A percentile compares a stretch with the other conserved stretches of the same genome.
phyloP scores from a whole-genome alignment of 1,140 invertebrate genomes.

The Bombus waltoni region DNA sequence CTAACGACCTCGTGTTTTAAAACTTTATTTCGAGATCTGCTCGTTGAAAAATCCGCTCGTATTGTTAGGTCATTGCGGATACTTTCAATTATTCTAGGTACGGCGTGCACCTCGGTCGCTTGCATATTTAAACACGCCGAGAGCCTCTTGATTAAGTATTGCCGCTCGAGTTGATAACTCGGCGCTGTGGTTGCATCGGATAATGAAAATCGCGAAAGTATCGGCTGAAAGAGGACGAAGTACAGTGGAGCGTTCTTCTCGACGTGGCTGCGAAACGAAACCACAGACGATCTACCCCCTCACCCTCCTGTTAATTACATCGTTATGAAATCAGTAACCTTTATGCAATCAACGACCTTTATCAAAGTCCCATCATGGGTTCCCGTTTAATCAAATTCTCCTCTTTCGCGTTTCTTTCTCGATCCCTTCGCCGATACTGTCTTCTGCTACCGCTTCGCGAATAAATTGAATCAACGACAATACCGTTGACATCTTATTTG shows the following conservation, averaged over 20 bases:
- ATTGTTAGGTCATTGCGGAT: neutral
- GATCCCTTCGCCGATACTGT: conserved; percentile 22
- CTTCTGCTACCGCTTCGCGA: neutral
- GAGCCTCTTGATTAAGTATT: conserved; percentile 19
- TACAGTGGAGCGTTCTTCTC: neutral
- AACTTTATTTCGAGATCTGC: neutral
- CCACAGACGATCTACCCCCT: neutral
- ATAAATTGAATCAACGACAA: conserved; percentile 45
- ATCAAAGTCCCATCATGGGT: neutral
- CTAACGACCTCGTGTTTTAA: neutral
- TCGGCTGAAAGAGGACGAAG: neutral
- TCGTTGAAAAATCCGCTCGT: neutral
- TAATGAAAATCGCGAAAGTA: conserved; percentile 26
- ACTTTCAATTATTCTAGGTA: conserved; percentile 23
- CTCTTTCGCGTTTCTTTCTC: conserved; percentile 40
- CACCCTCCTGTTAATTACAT: conserved; percentile 58
- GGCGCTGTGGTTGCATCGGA: neutral
- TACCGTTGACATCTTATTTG: conserved; percentile 45
- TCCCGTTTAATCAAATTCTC: conserved; percentile 55
- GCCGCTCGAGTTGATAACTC: neutral
- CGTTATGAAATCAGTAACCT: conserved; percentile 59
- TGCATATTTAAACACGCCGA: conserved; percentile 15
- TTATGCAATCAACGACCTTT: conserved; percentile 7
- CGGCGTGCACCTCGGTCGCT: neutral
- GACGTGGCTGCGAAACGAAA: conserved; percentile 16